These are phyloP conservation scores for Montipora efflorescens DNA, from an alignment of 64 coral and sea anemone genomes.

Conservation along the genomic window DNA sequence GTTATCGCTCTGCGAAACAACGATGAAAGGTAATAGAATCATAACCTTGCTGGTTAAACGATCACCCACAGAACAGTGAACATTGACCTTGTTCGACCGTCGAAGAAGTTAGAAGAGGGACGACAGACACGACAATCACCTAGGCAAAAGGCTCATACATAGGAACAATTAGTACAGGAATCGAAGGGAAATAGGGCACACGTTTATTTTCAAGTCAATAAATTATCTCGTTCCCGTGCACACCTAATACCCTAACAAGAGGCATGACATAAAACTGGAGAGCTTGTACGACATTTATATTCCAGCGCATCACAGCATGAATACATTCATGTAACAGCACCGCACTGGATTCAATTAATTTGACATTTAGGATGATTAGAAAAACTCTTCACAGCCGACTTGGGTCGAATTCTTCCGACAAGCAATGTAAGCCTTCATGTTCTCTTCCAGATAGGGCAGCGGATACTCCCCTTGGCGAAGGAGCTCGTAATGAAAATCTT, in stretches of 20 bases:
- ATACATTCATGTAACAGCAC: no score
- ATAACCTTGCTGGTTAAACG: not conserved
- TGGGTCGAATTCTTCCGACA: not conserved
- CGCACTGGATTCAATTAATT: not conserved
- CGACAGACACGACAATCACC: no score
- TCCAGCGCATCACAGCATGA: no score
- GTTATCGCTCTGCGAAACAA: not conserved
- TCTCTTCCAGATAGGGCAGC: constrained; percentile 1
- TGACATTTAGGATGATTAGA: not conserved
- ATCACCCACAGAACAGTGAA: not conserved
- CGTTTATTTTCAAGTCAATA: no score
- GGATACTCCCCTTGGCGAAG: constrained; percentile 33
- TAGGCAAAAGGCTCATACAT: no score
- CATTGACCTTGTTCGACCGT: no score
- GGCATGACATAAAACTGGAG: no score
- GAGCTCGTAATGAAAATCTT: constrained; percentile 40
- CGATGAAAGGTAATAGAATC: not conserved
- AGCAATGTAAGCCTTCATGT: constrained; percentile 15
- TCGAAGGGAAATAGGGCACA: no score
- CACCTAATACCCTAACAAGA: no score
- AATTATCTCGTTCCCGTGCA: no score
- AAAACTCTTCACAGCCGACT: constrained; percentile 23
- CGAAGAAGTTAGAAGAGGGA: not conserved
- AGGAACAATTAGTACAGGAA: no score
- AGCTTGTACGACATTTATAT: no score